A percentile compares a stretch with the other conserved stretches of the same genome.
Evolutionary conservation across 2,888 invertebrate genomes (phyloP).

Genomic region (Dasysyrphus albostriatus): DNA sequence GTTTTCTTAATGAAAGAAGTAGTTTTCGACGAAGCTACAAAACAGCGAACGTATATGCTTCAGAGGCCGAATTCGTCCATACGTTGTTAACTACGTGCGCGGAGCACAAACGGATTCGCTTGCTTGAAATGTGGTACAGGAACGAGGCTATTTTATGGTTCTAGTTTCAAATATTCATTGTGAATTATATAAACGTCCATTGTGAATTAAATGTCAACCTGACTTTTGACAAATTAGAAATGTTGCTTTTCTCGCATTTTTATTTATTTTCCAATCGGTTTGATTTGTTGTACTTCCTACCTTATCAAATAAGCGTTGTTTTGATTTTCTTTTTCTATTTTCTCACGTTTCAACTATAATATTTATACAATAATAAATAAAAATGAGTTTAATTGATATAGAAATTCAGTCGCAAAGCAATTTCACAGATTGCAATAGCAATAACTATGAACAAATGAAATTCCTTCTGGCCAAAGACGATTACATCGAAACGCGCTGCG

Average conservation of each 20-base stretch:
- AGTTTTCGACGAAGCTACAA: no score
- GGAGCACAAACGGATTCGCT: no score
- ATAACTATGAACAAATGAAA: conserved; percentile 49
- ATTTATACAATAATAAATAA: background rate
- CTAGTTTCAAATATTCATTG: background rate
- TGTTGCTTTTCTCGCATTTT: background rate
- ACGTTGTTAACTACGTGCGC: no score
- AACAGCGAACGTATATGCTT: no score
- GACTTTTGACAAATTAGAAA: background rate
- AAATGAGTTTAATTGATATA: conserved; percentile 63
- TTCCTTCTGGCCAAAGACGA: conserved; percentile 47
- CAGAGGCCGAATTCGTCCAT: no score
- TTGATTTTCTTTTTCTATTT: background rate
- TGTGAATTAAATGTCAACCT: background rate
- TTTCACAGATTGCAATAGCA: conserved; percentile 1
- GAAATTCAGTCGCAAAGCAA: conserved; percentile 44
- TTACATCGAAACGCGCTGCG: conserved; percentile 66
- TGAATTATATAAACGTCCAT: background rate
- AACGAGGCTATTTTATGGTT: background rate
- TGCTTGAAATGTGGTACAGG: no score
- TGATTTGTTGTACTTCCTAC: background rate
- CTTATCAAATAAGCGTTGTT: background rate
- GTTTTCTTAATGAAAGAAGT: no score
- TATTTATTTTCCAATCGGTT: background rate
- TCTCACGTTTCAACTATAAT: background rate